A percentile compares a stretch with the other conserved stretches of the same genome.
Evolutionary conservation across 2,113 vertebrate genomes (phyloP).

Genomic region (Hymenochirus boettgeri): DNA sequence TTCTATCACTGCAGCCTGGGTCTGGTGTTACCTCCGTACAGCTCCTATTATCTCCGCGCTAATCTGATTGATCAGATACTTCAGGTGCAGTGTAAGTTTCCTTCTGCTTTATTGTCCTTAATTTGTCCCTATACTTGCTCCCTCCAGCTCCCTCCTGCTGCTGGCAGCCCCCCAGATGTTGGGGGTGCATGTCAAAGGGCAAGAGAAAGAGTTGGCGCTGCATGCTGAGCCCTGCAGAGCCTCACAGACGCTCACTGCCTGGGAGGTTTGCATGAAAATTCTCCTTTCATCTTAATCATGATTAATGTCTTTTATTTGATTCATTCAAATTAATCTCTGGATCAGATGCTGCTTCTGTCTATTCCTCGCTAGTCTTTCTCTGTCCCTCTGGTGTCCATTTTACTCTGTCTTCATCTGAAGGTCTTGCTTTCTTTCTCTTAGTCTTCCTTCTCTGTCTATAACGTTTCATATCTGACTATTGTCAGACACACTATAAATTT

Average conservation of each 20-base stretch:
- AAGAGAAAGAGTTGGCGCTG: constrained; percentile 27
- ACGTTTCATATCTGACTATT: no score
- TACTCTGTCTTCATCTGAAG: background rate
- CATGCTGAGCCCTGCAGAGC: constrained; percentile 32
- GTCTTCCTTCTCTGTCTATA: no score
- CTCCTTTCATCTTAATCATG: constrained; percentile 68
- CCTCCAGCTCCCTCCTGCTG: constrained; percentile 52
- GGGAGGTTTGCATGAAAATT: constrained; percentile 86
- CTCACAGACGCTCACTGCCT: constrained; percentile 26
- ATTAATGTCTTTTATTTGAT: constrained; percentile 51
- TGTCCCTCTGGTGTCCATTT: background rate
- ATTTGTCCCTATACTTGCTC: constrained; percentile 44
- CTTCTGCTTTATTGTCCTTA: constrained; percentile 30
- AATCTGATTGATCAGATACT: constrained; percentile 98
- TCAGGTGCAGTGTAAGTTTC: constrained; percentile 99
- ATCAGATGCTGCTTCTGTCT: constrained; percentile 51
- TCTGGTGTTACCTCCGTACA: constrained; percentile 91
- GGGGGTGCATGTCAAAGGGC: constrained; percentile 17
- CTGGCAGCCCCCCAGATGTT: constrained; percentile 45
- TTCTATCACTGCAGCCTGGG: constrained; percentile 76
- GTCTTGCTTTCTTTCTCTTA: no score
- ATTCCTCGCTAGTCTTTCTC: background rate
- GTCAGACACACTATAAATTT: no score
- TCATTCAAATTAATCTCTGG: constrained; percentile 56
- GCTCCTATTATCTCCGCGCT: constrained; percentile 94